These are phyloP conservation scores for Furcula furcula DNA, from an alignment of 2,888 invertebrate species.

Conservation along the genomic window DNA sequence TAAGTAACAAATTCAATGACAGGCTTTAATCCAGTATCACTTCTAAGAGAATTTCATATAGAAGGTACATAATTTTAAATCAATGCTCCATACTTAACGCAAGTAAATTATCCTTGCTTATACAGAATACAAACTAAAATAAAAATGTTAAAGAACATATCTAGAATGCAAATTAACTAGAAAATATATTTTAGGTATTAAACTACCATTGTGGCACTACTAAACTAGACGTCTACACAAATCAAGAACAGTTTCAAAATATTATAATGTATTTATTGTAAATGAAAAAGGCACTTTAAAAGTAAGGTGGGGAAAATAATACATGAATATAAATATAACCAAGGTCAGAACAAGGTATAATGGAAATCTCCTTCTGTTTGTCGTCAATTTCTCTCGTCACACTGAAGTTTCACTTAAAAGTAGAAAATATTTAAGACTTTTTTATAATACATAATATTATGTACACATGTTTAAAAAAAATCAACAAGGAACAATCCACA, in stretches of 20 bases:
- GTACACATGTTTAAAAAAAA: constrained; percentile 61
- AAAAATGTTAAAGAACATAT: constrained; percentile 46
- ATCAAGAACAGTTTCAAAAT: constrained; percentile 49
- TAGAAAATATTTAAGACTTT: constrained; percentile 61
- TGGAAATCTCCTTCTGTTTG: constrained; percentile 50
- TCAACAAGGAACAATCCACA: constrained; percentile 56
- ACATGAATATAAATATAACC: constrained; percentile 52
- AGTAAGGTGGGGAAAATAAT: constrained; percentile 63
- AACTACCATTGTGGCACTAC: constrained; percentile 51
- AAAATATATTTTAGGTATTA: constrained; percentile 44
- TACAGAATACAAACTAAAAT: constrained; percentile 55
- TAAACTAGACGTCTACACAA: constrained; percentile 46
- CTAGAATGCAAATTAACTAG: constrained; percentile 54
- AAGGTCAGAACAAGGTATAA: constrained; percentile 38
- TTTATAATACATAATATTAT: constrained; percentile 61
- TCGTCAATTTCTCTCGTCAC: constrained; percentile 74
- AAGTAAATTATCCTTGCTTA: constrained; percentile 42
- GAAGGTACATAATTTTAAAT: constrained; percentile 62
- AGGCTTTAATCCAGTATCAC: constrained; percentile 76
- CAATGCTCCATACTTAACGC: constrained; percentile 46
- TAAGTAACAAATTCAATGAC: constrained; percentile 50
- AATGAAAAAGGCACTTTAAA: constrained; percentile 69
- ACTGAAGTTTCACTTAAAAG: constrained; percentile 75
- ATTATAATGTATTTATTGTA: constrained; percentile 44
- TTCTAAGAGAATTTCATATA: constrained; percentile 63